These are phyloP conservation scores for Lasioglossum marginatum DNA, from an alignment of 2,888 invertebrate species.

Conservation along the genomic window DNA sequence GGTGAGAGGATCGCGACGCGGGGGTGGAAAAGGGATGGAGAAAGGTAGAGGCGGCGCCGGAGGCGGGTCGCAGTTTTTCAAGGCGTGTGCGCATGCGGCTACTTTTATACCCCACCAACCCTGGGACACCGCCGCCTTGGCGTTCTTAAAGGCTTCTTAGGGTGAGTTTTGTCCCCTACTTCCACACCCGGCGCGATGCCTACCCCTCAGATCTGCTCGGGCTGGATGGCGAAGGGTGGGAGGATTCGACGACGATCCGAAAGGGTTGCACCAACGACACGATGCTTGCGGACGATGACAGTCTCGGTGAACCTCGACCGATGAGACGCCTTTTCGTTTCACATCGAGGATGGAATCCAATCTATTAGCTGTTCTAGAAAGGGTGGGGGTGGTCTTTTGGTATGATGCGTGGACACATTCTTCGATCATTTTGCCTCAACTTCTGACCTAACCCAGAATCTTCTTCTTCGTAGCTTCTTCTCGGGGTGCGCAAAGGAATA, in stretches of 20 bases:
- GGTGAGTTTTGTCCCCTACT: constrained; percentile 81
- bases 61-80: constrained; percentile 83
- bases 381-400: neutral
- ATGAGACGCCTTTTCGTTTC: constrained; percentile 28
- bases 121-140: constrained; percentile 69
- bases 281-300: constrained; percentile 61
- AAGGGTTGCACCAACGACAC: constrained; percentile 73
- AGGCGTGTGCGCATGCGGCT: constrained; percentile 82
- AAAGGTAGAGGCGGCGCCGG: constrained; percentile 79
- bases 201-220: constrained; percentile 23
- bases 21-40: constrained; percentile 65
- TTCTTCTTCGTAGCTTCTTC: neutral
- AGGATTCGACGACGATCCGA: constrained; percentile 54
- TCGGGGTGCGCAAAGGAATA: neutral
- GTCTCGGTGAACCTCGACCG: constrained; percentile 47
- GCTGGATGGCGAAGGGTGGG: constrained; percentile 37
- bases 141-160: constrained; percentile 84
- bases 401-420: too few species aligned
- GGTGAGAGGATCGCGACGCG: constrained; percentile 51
- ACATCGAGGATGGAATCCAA: neutral
- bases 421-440: too few species aligned
- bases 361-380: neutral
- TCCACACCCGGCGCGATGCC: constrained; percentile 47
- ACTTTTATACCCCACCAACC: constrained; percentile 82
- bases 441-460: too few species aligned